Percentiles rank a stretch among this genome's conserved stretches.
These are phyloP conservation scores for Scaeva pyrastri DNA, from an alignment of 2,888 invertebrate genomes.

Conservation along the genomic window DNA sequence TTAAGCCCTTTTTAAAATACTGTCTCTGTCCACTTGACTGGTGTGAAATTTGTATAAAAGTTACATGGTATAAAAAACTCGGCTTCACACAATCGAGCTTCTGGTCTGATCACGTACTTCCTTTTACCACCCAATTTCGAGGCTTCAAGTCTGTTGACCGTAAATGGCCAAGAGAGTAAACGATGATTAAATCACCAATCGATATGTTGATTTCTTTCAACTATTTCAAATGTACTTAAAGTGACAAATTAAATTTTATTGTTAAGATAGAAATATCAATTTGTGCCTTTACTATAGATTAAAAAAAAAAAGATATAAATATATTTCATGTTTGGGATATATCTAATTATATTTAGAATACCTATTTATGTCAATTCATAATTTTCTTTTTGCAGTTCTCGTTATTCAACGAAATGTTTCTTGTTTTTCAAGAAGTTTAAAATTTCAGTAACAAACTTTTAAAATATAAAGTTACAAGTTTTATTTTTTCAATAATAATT, in stretches of 20 bases:
- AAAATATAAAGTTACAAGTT: conserved; percentile 11
- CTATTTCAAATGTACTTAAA: conserved; percentile 28
- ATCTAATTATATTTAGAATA: not conserved
- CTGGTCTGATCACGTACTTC: too few species aligned
- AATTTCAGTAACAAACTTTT: not conserved
- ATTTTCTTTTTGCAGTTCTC: conserved; percentile 21
- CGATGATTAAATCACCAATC: conserved; percentile 10
- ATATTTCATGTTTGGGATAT: conserved; percentile 6
- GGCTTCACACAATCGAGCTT: too few species aligned
- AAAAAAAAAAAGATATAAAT: conserved; percentile 17
- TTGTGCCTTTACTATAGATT: conserved; percentile 62
- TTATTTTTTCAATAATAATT: not conserved
- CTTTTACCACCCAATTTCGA: conserved; percentile 18
- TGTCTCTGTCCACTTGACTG: not conserved
- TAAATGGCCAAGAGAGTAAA: not conserved
- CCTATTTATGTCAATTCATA: not conserved
- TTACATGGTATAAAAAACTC: too few species aligned
- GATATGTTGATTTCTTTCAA: conserved; percentile 6
- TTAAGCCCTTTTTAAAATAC: not conserved
- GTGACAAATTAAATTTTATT: conserved; percentile 27
- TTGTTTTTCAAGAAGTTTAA: conserved; percentile 27
- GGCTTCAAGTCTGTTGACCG: conserved; percentile 30
- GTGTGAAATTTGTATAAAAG: too few species aligned
- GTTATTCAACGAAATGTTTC: conserved; percentile 17
- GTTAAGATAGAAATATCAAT: conserved; percentile 38